Evolutionary conservation across 2,113 vertebrate genomes (phyloP).

Genomic region (Micronycteris hirsuta): DNA sequence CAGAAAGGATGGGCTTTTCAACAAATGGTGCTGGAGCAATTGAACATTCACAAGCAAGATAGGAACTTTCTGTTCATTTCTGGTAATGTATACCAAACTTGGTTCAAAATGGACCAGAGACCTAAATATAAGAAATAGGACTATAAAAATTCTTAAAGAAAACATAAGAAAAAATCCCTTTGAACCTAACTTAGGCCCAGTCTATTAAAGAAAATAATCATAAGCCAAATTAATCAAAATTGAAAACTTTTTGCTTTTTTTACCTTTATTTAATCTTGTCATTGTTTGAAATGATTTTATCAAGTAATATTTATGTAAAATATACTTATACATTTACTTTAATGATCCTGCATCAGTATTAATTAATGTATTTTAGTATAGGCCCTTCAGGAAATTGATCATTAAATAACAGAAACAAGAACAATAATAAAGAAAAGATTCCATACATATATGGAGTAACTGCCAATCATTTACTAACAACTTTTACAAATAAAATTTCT

Average conservation of each 20-base stretch:
- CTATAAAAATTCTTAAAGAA: background rate
- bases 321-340: background rate
- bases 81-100: background rate
- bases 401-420: background rate
- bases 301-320: background rate
- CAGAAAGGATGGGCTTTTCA: background rate
- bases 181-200: background rate
- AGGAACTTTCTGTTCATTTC: background rate
- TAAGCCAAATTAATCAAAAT: background rate
- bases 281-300: background rate
- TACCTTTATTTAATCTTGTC: background rate
- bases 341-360: background rate
- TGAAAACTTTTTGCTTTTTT: background rate
- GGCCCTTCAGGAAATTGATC: background rate
- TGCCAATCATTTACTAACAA: background rate
- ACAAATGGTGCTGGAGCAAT: background rate
- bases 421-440: background rate
- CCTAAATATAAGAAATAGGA: background rate
- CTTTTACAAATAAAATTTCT: background rate
- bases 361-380: background rate
- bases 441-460: rapidly evolving
- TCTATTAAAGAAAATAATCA: background rate
- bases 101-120: background rate
- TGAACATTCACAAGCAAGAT: background rate
- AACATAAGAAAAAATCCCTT: background rate